Base-by-base conservation (phyloP, 2,797 vertebrate genomes). In the Muraenolepis orangiensis region DNA sequence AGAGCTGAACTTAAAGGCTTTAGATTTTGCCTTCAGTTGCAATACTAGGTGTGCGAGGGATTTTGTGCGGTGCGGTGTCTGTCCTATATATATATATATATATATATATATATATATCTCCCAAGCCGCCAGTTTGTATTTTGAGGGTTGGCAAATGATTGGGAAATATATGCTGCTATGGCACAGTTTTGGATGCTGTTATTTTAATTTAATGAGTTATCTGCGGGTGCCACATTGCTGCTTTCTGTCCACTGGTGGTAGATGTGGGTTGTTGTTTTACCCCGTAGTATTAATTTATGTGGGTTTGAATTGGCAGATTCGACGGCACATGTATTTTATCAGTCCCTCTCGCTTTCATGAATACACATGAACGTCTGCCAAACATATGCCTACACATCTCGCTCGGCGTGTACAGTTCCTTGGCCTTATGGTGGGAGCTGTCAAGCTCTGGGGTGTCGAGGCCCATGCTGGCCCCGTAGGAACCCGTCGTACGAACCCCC, bases 331-430 rank as follows among this genome's bases (percentile, higher is more conserved):
- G 42, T 82, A 72, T 86, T 67, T 31, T 5, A 67, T 67, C 26
- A 20, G 30, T 16, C 66, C 28, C 66, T 31, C 29, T 30, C 66
- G 29, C 66, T 7, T 66, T 28, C 64, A 30, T 80, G 82, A 73
- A 78, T 80, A 78, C 42, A 79, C 72, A 82, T 76, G 80, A 18
- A 76, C 30, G 72, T 20, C 78, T 79, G 84, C 74, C 77, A 81
- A 75, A 73, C 74, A 46, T 81, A 74, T 80, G 64, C 57, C 80
- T 79, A 61, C 42, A 78, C 30, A 75, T 79, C 75, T 77, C 80
- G 13, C 42, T 34, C 32, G 8, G 40, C 13, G 13, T 42, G 40
- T 42, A 42, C 40, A 2, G 40, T 14, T 42, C 40, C 40, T 42
- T 42, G 40, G 40, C 40, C 40, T 16, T 42, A 42, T 38, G 40